These are phyloP conservation scores for Pseudomyrmex flavicornis DNA, from an alignment of 1,140 invertebrate species.

Conservation along the genomic window DNA sequence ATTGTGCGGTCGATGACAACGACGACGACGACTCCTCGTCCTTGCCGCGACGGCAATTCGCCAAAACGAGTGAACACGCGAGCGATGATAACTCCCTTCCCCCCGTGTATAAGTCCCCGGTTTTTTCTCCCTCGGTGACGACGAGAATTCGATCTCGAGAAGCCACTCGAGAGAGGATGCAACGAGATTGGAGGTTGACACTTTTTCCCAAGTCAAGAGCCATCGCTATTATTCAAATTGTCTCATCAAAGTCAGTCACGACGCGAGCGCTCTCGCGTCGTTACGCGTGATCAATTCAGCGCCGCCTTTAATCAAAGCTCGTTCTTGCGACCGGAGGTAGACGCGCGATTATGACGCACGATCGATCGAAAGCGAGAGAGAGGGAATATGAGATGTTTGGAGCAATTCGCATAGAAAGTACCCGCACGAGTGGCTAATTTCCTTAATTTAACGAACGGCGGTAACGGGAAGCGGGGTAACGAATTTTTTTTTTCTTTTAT, in stretches of 20 bases:
- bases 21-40: conserved; percentile 25
- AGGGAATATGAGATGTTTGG: background rate
- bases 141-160: conserved; percentile 17
- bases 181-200: conserved; percentile 64
- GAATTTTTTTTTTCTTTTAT: background rate
- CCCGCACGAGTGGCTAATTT: conserved; percentile 16
- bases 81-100: conserved; percentile 1
- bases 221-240: conserved; percentile 80
- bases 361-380: conserved; percentile 17
- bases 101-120: background rate
- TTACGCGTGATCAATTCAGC: conserved; percentile 67
- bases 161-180: conserved; percentile 20
- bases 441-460: conserved; percentile 13
- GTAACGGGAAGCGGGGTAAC: background rate
- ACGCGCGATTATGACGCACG: background rate
- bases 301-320: conserved; percentile 59
- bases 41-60: conserved; percentile 31
- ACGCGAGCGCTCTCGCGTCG: conserved; percentile 47
- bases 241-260: conserved; percentile 56
- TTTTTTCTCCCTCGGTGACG: conserved; percentile 1
- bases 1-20: conserved; percentile 73
- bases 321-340: background rate
- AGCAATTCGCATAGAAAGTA: background rate
- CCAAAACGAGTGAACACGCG: conserved; percentile 1
- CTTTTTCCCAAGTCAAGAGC: conserved; percentile 81